A percentile compares a stretch with the other conserved stretches of the same genome.
Evolutionary conservation across 2,888 invertebrate species (phyloP).

Genomic region (Orthonevra nobilis): DNA sequence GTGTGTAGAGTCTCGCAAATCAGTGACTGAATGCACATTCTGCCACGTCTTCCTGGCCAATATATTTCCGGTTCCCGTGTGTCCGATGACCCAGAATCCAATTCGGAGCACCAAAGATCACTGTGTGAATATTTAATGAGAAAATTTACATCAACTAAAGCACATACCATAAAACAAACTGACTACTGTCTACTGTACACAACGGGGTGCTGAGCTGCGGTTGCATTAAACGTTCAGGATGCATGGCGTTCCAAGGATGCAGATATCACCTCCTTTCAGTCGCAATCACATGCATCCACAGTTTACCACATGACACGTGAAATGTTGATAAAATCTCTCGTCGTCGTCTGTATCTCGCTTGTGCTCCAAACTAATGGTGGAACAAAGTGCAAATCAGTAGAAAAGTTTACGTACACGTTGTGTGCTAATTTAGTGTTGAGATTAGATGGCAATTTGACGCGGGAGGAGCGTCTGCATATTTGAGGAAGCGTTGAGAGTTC

Average conservation of each 20-base stretch:
- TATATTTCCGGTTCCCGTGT: slow-evolving; percentile 11
- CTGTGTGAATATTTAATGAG: slow-evolving; percentile 55
- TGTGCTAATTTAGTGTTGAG: neutral
- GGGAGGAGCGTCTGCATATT: too few species aligned
- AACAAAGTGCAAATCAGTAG: slow-evolving; percentile 26
- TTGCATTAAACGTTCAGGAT: slow-evolving; percentile 29
- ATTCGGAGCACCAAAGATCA: slow-evolving; percentile 54
- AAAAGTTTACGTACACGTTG: neutral
- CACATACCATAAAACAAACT: slow-evolving; percentile 27
- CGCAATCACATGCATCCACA: slow-evolving; percentile 33
- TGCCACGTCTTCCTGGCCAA: slow-evolving; percentile 9
- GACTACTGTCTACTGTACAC: neutral
- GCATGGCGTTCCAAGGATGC: neutral
- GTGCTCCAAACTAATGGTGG: slow-evolving; percentile 18
- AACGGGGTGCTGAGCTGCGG: neutral
- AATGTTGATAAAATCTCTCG: slow-evolving; percentile 49
- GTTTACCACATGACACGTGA: slow-evolving; percentile 43
- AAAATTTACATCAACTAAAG: slow-evolving; percentile 44
- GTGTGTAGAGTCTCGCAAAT: too few species aligned
- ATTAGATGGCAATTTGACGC: too few species aligned
- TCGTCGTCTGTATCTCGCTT: too few species aligned
- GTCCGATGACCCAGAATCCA: slow-evolving; percentile 42
- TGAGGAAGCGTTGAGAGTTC: too few species aligned
- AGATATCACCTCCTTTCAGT: slow-evolving; percentile 26
- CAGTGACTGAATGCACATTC: slow-evolving; percentile 19